Conservation (phyloP, 2,888 invertebrate species). For the Tipula unca region DNA sequence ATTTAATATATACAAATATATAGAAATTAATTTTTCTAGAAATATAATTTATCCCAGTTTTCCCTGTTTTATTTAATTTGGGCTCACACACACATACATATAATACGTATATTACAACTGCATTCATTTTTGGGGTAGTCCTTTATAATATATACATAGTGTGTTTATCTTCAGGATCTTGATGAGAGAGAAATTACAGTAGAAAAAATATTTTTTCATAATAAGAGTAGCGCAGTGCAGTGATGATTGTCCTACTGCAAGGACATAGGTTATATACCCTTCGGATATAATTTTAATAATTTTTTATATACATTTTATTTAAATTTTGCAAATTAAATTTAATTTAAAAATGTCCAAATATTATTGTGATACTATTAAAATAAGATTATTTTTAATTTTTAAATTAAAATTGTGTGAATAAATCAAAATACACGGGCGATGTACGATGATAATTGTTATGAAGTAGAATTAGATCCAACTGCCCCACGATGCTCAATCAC, state of each 20-base stretch:
- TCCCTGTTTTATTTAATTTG: not conserved
- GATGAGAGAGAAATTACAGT: not conserved
- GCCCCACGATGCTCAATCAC: conserved; percentile 28
- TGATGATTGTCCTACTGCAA: conserved; percentile 16
- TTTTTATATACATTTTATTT: not conserved
- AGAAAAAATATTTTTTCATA: not conserved
- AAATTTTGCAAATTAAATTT: too few species aligned
- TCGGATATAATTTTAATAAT: not conserved
- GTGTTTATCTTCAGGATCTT: not conserved
- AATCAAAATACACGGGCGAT: conserved; percentile 23
- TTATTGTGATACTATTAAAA: not conserved
- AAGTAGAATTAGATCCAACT: conserved; percentile 25
- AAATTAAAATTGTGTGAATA: conserved; percentile 19
- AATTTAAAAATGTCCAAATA: not conserved
- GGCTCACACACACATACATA: not conserved
- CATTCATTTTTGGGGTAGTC: not conserved
- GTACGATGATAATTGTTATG: conserved; percentile 29
- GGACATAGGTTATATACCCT: not conserved
- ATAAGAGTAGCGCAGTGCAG: conserved; percentile 20
- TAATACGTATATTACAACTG: not conserved
- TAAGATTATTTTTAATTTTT: not conserved
- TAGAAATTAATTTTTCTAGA: not conserved
- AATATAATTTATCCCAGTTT: not conserved
- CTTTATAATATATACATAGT: not conserved
- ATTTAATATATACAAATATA: too few species aligned